Percentiles rank a stretch among this genome's conserved stretches.
Evolutionary conservation across 2,888 invertebrate genomes (phyloP).

Genomic region (Drosophila pseudotakahashii): DNA sequence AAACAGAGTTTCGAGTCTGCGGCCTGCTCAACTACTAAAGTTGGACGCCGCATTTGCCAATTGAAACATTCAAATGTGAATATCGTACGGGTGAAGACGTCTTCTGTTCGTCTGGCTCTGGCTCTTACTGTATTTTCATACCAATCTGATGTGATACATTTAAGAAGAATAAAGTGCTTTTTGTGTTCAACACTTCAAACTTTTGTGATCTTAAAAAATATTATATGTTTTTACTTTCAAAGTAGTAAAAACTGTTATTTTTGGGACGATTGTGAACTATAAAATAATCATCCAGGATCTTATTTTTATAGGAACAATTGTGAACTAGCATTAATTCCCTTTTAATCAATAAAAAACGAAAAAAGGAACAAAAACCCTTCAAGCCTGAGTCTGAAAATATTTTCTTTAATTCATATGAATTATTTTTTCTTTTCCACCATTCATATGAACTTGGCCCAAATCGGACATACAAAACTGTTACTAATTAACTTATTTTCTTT

Average conservation of each 20-base stretch:
- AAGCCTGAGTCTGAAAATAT: slow-evolving; percentile 7
- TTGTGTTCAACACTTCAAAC: slow-evolving; percentile 19
- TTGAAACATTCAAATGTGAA: slow-evolving; percentile 84
- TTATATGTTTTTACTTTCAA: slow-evolving; percentile 18
- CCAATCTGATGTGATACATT: slow-evolving; percentile 24
- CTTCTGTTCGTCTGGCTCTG: slow-evolving; percentile 74
- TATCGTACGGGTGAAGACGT: slow-evolving; percentile 85
- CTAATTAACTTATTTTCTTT: slow-evolving; percentile 10
- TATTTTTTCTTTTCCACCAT: background rate
- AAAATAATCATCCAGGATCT: no score
- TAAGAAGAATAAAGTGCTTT: slow-evolving; percentile 18
- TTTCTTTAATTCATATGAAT: background rate
- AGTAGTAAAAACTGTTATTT: slow-evolving; percentile 6
- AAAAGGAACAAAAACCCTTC: slow-evolving; percentile 44
- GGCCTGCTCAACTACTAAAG: slow-evolving; percentile 80
- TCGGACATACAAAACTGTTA: background rate
- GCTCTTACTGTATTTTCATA: slow-evolving; percentile 42
- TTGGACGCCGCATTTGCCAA: slow-evolving; percentile 83
- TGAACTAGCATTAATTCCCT: background rate
- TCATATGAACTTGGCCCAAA: slow-evolving; percentile 19
- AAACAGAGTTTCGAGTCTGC: slow-evolving; percentile 58
- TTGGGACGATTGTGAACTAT: no score
- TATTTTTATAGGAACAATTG: no score
- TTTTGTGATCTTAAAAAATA: slow-evolving; percentile 5
- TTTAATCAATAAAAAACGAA: background rate